A percentile compares a stretch with the other conserved stretches of the same genome.
phyloP scores from a whole-genome alignment of 2,797 vertebrate species.

The Pseudomugil gertrudae region DNA sequence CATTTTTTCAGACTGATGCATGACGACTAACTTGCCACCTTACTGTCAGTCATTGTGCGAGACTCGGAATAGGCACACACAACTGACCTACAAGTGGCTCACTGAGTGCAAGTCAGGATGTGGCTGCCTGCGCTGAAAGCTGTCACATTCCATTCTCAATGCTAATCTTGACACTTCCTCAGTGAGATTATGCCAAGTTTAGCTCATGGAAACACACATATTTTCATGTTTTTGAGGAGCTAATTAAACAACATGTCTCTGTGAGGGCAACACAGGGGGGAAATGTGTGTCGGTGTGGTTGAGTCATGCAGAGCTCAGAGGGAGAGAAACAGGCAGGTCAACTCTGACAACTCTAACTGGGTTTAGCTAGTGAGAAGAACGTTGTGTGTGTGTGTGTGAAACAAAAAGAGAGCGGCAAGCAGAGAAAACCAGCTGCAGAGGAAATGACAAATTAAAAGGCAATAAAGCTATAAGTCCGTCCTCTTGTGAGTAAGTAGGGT shows the following conservation, averaged over 20 bases:
- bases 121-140: slow-evolving; percentile 57
- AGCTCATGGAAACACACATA: slow-evolving; percentile 56
- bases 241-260: slow-evolving; percentile 80
- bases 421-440: slow-evolving; percentile 17
- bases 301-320: slow-evolving; percentile 69
- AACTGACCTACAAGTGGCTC: slow-evolving; percentile 68
- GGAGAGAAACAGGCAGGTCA: slow-evolving; percentile 76
- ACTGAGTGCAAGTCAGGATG: slow-evolving; percentile 26
- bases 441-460: slow-evolving; percentile 20
- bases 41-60: slow-evolving; percentile 59
- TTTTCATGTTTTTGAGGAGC: slow-evolving; percentile 71
- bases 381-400: slow-evolving; percentile 1
- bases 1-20: slow-evolving; percentile 47
- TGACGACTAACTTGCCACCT: slow-evolving; percentile 59
- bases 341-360: slow-evolving; percentile 67
- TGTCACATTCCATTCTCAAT: slow-evolving; percentile 59
- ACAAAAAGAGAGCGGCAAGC: background rate
- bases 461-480: slow-evolving; percentile 20
- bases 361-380: slow-evolving; percentile 37
- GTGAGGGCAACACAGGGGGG: slow-evolving; percentile 59
- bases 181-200: slow-evolving; percentile 62
- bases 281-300: slow-evolving; percentile 51
- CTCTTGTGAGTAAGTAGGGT: slow-evolving; percentile 5
- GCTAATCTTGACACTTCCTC: slow-evolving; percentile 75
- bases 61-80: slow-evolving; percentile 49